Evolutionary conservation across 2,797 vertebrate genomes (phyloP), one percentile per base, ranked within the genome.

Genomic region (Gymnoscopelus braueri): DNA sequence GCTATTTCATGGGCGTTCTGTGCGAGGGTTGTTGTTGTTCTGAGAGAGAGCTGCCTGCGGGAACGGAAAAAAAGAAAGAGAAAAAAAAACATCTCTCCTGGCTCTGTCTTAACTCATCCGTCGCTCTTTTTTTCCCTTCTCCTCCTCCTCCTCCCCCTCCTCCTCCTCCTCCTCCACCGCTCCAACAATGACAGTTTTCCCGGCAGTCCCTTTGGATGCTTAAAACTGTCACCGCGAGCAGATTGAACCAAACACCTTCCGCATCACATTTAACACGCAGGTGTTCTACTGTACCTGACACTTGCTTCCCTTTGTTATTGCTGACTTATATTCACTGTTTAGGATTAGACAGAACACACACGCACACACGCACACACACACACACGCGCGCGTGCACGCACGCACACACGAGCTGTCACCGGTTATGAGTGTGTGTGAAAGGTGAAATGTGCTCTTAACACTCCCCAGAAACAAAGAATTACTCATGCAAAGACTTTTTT

Each of bases 381-480:
- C 29, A 10, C 14, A 69, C 65, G 70, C 59, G 58, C 73, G 15
- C 51, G 15, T 3, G 15, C 51, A 50, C 14, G 63, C 49, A 39
- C 12, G 60, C 47, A 49, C 35, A 11, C 14, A 67, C 65, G n/a
- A n/a, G n/a, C 67, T 74, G 39, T 66, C 39, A 44, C 39, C 39
- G 9, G 39, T 74, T 73, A 47, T 35, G 19, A 60, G 57, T 62
- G 54, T 65, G 65, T 82, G 58, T 66, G 63, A 76, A 87, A 83
- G 75, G 77, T 78, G 71, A 80, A 65, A 74, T 75, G 69, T 64
- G 1, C 61, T 71, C 49, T 65, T 50, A 67, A 32, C 50, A 52
- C 53, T 47, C 32, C 14, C 26, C 8, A 10, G 62, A 74, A 80
- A 61, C 63, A 53, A 49, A 15, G 60, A 63, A 24, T 75, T 75